A percentile compares a stretch with the other conserved stretches of the same genome.
These are phyloP conservation scores for Melopsittacus undulatus DNA, from an alignment of 2,797 vertebrate genomes.

Conservation along the genomic window DNA sequence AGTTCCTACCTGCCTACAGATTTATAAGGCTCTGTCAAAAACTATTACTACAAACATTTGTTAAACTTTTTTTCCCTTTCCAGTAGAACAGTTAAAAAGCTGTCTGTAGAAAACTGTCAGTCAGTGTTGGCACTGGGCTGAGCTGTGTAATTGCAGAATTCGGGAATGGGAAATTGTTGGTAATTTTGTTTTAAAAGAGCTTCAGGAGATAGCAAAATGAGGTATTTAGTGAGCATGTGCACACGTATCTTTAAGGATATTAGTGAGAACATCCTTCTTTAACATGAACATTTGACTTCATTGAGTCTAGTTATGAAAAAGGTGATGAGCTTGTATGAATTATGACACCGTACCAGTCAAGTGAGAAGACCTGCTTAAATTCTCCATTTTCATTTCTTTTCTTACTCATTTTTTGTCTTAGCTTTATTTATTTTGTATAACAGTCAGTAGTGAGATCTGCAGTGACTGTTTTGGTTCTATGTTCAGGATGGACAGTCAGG, in stretches of 20 bases:
- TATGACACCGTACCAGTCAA: background rate
- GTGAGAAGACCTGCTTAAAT: background rate
- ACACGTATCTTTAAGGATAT: background rate
- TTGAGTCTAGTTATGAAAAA: background rate
- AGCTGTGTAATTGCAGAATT: background rate
- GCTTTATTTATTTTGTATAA: background rate
- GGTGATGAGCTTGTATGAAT: background rate
- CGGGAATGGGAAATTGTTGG: background rate
- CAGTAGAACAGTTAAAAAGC: rapidly evolving
- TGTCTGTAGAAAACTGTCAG: background rate
- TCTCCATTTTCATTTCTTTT: background rate
- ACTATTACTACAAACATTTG: background rate
- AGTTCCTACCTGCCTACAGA: background rate
- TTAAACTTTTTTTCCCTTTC: background rate
- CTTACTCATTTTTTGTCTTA: background rate
- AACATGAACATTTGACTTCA: background rate
- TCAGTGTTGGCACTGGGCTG: background rate
- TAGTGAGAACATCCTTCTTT: background rate
- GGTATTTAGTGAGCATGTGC: background rate
- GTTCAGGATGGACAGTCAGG: background rate
- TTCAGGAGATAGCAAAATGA: background rate
- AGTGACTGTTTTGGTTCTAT: background rate
- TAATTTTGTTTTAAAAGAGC: background rate
- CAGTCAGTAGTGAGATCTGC: background rate
- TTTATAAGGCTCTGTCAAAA: background rate